Conservation (phyloP, 2,888 invertebrate species). For the Ornithoptera alexandrae region DNA sequence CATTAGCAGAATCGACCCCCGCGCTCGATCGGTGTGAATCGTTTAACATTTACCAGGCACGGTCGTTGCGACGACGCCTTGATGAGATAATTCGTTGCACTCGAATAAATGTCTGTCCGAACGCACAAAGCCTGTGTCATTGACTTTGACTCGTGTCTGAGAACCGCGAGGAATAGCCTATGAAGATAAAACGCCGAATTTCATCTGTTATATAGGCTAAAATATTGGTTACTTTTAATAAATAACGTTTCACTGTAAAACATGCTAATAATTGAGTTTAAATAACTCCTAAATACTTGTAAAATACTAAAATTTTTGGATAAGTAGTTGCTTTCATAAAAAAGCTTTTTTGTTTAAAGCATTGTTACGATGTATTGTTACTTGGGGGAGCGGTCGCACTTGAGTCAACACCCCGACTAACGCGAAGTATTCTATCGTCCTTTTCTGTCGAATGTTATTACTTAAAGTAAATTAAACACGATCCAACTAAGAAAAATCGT, state of each 20-base stretch:
- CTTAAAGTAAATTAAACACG: slow-evolving; percentile 7
- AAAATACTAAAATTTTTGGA: neutral
- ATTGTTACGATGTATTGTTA: slow-evolving; percentile 34
- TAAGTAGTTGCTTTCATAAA: neutral
- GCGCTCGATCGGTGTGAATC: slow-evolving; percentile 55
- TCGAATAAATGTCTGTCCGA: slow-evolving; percentile 47
- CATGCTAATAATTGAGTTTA: neutral
- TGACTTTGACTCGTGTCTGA: slow-evolving; percentile 41
- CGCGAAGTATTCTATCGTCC: slow-evolving; percentile 37
- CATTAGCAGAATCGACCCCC: slow-evolving; percentile 67
- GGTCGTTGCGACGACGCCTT: slow-evolving; percentile 34
- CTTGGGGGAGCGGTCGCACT: slow-evolving; percentile 45
- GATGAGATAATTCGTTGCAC: slow-evolving; percentile 52
- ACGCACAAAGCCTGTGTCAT: slow-evolving; percentile 44
- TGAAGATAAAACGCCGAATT: slow-evolving; percentile 17
- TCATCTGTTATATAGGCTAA: neutral
- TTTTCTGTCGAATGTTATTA: slow-evolving; percentile 39
- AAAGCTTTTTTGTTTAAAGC: neutral
- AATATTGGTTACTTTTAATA: neutral
- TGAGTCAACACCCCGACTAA: slow-evolving; percentile 60
- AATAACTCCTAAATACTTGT: neutral
- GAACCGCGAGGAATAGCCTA: slow-evolving; percentile 33
- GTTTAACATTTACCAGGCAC: slow-evolving; percentile 45
- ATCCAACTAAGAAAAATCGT: neutral
- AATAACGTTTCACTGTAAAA: neutral